Conservation (phyloP, 2,113 vertebrate species). For the Neolamprologus cancellatus region DNA sequence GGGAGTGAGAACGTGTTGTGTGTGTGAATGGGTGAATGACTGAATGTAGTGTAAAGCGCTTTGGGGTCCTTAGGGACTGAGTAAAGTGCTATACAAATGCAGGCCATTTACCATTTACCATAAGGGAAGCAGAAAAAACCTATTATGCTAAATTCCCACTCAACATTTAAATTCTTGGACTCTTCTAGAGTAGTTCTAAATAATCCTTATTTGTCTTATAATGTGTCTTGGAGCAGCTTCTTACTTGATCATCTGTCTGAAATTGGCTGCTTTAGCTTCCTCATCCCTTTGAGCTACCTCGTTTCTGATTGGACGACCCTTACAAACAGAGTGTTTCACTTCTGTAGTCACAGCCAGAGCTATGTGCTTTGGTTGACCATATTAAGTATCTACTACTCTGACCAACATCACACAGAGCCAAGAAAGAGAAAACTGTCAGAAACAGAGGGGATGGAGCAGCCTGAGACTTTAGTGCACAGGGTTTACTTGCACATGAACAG, state of each 20-base stretch:
- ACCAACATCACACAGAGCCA: background rate
- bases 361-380: background rate
- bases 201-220: background rate
- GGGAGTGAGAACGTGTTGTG: background rate
- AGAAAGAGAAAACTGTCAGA: background rate
- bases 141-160: background rate
- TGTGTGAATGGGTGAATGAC: background rate
- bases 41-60: background rate
- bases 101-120: background rate
- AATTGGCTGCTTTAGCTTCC: background rate
- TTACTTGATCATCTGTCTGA: background rate
- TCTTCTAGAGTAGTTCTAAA: background rate
- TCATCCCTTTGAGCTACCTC: background rate
- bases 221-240: background rate
- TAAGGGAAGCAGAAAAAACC: background rate
- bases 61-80: background rate
- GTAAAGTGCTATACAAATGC: background rate
- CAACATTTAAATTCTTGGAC: background rate
- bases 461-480: background rate
- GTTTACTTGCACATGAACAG: background rate
- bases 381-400: background rate
- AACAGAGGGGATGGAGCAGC: background rate
- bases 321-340: background rate
- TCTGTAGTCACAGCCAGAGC: background rate
- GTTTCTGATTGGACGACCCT: background rate